These are phyloP conservation scores for Cryptoprocta ferox DNA, from an alignment of 2,797 vertebrate genomes.

Conservation along the genomic window DNA sequence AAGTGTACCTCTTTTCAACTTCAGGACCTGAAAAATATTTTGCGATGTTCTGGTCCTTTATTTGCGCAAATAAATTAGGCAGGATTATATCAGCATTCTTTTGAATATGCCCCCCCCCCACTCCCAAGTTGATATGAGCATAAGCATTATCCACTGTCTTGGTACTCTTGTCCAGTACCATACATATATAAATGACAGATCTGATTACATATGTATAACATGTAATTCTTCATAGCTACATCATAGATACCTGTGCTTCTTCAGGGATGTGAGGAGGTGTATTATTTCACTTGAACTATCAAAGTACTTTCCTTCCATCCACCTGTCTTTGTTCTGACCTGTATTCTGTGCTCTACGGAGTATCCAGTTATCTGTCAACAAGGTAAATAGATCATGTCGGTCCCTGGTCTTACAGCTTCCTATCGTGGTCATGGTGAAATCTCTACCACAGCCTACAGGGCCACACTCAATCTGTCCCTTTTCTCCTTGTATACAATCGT, in stretches of 20 bases:
- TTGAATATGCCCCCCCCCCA: fast-evolving
- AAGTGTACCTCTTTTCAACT: neutral
- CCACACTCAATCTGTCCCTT: neutral
- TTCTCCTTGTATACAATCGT: fast-evolving
- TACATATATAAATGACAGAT: neutral
- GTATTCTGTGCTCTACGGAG: neutral
- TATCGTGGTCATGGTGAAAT: neutral
- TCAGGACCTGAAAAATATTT: neutral
- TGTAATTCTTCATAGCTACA: neutral
- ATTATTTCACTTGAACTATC: neutral
- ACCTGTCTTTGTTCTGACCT: neutral
- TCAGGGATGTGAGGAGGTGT: no score
- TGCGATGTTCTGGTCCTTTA: neutral
- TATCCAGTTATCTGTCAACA: neutral
- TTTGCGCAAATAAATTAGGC: neutral
- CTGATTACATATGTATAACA: neutral
- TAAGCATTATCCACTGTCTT: neutral
- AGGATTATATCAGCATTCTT: neutral
- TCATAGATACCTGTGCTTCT: neutral
- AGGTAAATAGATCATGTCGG: no score
- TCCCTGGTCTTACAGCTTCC: neutral
- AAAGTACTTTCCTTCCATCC: neutral
- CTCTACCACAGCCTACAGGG: neutral
- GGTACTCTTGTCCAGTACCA: neutral
- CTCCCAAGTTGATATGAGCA: no score